phyloP scores from a whole-genome alignment of 2,888 invertebrate species.

The Nycteola revayana region DNA sequence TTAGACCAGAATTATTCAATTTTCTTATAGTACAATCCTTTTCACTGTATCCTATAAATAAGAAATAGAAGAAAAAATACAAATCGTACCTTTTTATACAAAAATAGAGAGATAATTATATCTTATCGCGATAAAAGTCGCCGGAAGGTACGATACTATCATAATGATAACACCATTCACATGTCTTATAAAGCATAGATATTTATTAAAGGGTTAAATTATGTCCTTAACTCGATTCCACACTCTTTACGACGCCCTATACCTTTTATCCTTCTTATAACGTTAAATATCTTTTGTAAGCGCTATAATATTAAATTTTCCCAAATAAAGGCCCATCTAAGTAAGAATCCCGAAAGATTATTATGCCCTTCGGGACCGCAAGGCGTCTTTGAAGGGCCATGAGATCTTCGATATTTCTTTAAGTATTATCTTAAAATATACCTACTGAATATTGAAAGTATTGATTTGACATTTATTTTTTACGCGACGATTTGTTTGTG shows the following conservation, averaged over 20 bases:
- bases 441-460: constrained; percentile 39
- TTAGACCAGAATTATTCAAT: no score
- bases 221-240: no score
- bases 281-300: constrained; percentile 34
- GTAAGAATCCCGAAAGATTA: constrained; percentile 35
- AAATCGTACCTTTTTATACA: no score
- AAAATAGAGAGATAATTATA: no score
- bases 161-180: no score
- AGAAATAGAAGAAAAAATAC: no score
- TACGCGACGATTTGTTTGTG: constrained; percentile 22
- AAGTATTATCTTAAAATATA: constrained; percentile 35
- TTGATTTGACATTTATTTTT: constrained; percentile 29
- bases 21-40: no score
- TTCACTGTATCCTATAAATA: no score
- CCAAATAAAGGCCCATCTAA: constrained; percentile 36
- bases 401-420: constrained; percentile 42
- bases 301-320: constrained; percentile 41
- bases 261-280: constrained; percentile 26
- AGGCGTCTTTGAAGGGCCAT: constrained; percentile 33
- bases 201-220: no score
- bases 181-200: no score
- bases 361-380: constrained; percentile 34
- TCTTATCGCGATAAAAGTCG: no score
- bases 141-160: no score
- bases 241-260: not conserved